Base-by-base conservation (phyloP, 2,113 vertebrate species). In the Brachionichthys hirsutus region DNA sequence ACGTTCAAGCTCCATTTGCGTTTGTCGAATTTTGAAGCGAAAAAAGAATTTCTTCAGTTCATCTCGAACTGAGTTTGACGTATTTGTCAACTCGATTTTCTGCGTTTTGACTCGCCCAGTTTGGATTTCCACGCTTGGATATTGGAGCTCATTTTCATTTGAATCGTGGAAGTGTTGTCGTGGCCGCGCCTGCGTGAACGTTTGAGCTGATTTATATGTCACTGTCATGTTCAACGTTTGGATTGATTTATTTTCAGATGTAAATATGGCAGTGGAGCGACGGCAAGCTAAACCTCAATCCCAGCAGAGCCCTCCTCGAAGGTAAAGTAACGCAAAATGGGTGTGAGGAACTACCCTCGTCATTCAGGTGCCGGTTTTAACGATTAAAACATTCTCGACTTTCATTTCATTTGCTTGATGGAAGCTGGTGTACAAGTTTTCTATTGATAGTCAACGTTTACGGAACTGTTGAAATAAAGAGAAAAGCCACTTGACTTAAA, bases 241-340 rank as follows among this genome's bases (percentile, higher is more conserved):
- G 96, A 95, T 98, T 98, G 94, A 94, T 99, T 97, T 97, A 95
- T 97, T 99, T 99, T 95, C 96, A 99, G 97, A 98, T 98, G 94
- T 98, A 95, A 99, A 98, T 94, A 98, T 97, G 96, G 95, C 97
- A 93, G 92, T 93, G 93, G 96, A 98, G 92, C 93, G 96, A 95
- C 98, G 95, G 92, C 94, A 94, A 93, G 92, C 92, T 96, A 96
- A 97, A 94, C 91, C 93, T 94, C 93, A 94, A 90, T 87, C 94
- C 93, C 95, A 95, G 94, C 95, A 91, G 94, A 98, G 96, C 88
- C 96, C 97, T 69, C 84, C 95, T 90, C 93, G 95, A 95, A 99
- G 97, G 97, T 99, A 98, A 98, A 94, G 95, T 97, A 95, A 94
- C 85, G 91, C 84, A 87, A 85, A 92, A 90, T 91, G 57, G 77